Percentiles rank a stretch among this genome's conserved stretches.
phyloP scores from a whole-genome alignment of 2,888 invertebrate genomes.

The Tetranychus truncatus region DNA sequence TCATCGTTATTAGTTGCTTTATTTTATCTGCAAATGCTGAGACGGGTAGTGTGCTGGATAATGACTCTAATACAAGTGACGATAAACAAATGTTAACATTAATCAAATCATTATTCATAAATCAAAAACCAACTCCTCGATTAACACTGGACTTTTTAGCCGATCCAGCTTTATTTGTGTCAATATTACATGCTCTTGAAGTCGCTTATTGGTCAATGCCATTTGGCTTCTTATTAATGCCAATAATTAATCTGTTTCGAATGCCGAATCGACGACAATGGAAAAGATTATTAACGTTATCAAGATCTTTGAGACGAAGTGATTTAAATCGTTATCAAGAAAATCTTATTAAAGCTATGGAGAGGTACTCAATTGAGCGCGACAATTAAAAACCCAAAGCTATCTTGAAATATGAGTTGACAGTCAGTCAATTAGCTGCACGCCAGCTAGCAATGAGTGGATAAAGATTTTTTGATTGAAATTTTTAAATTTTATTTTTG shows the following conservation, averaged over 20 bases:
- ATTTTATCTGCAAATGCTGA: too few species aligned
- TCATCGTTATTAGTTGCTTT: too few species aligned
- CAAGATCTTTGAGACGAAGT: neutral
- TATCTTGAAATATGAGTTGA: too few species aligned
- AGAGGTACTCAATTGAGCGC: neutral
- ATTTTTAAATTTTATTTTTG: too few species aligned
- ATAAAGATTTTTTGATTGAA: too few species aligned
- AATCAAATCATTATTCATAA: too few species aligned
- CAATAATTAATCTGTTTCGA: constrained; percentile 22
- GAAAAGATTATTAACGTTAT: neutral
- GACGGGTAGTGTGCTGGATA: too few species aligned
- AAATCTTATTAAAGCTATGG: neutral
- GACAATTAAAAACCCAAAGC: too few species aligned
- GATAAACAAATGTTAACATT: too few species aligned
- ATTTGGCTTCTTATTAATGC: constrained; percentile 20
- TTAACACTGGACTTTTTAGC: constrained; percentile 16
- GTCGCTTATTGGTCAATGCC: constrained; percentile 21
- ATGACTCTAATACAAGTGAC: too few species aligned
- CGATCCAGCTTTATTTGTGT: constrained; percentile 20
- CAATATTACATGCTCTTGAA: constrained; percentile 19
- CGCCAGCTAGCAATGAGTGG: too few species aligned
- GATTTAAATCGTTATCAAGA: neutral
- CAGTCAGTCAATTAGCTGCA: too few species aligned
- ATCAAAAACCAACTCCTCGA: neutral
- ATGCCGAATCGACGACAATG: constrained; percentile 19